Percentiles rank a stretch among this genome's conserved stretches.
Conservation (phyloP, 2,888 invertebrate species). For the Drosophila testacea region DNA sequence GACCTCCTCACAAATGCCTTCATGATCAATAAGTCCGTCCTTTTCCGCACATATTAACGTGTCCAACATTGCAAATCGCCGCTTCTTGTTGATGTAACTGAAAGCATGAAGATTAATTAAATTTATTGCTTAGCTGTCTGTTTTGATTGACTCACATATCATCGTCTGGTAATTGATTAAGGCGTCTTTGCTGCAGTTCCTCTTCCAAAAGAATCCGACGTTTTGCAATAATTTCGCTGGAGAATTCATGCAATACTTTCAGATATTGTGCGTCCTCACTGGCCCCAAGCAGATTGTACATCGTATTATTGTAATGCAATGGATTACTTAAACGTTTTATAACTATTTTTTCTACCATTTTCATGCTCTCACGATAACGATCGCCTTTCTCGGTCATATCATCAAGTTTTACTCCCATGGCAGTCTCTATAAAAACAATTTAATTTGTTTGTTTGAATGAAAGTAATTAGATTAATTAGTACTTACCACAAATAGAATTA, state of each 20-base stretch:
- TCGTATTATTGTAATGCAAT: conserved; percentile 47
- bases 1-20: conserved; percentile 88
- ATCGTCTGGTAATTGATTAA: conserved; percentile 37
- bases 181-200: conserved; percentile 34
- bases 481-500: conserved; percentile 77
- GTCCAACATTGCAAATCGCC: conserved; percentile 78
- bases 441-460: background rate
- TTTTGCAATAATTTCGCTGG: conserved; percentile 78
- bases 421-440: conserved; percentile 65
- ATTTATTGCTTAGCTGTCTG: background rate
- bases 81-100: conserved; percentile 58
- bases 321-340: conserved; percentile 72
- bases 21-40: conserved; percentile 74
- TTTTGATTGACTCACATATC: conserved; percentile 50
- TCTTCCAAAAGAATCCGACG: conserved; percentile 58
- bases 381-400: conserved; percentile 72
- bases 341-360: conserved; percentile 70
- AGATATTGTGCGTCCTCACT: conserved; percentile 48
- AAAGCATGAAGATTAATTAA: too few species aligned
- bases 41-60: conserved; percentile 72
- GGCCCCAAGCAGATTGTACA: conserved; percentile 57
- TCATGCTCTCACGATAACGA: conserved; percentile 68
- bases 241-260: conserved; percentile 71
- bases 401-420: conserved; percentile 78
- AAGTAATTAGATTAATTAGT: background rate